These are phyloP conservation scores for Zaprionus inermis DNA, from an alignment of 1,140 invertebrate species.

Conservation along the genomic window DNA sequence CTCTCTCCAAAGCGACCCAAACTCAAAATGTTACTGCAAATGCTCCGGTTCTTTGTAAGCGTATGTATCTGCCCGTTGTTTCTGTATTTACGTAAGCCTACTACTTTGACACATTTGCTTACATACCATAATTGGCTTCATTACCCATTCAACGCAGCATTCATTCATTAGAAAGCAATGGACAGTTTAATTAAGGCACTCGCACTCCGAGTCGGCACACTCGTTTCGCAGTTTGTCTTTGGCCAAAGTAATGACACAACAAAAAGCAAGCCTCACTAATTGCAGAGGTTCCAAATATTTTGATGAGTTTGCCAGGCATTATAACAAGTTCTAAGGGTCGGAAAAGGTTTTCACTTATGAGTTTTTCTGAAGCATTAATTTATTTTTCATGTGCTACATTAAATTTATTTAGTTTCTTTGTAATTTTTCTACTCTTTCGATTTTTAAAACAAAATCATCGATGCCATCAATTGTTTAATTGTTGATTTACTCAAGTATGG, in stretches of 20 bases:
- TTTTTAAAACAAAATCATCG: no score
- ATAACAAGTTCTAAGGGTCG: background rate
- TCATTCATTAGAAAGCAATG: constrained; percentile 72
- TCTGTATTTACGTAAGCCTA: constrained; percentile 23
- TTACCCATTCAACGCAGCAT: constrained; percentile 70
- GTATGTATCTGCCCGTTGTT: constrained; percentile 3
- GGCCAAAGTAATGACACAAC: background rate
- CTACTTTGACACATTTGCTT: constrained; percentile 55
- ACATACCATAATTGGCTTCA: constrained; percentile 68
- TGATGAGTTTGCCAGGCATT: background rate
- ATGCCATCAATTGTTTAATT: no score
- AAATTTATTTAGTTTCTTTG: background rate
- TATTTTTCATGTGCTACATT: background rate
- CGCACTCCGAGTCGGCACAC: background rate
- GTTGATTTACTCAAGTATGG: no score
- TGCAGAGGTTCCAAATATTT: background rate
- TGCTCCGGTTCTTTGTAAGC: background rate
- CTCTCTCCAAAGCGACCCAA: background rate
- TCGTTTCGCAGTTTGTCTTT: constrained; percentile 1
- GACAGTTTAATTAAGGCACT: constrained; percentile 72
- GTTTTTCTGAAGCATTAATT: background rate
- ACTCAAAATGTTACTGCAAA: background rate
- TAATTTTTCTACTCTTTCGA: no score
- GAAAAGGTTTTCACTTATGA: background rate
- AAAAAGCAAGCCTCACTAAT: background rate